A percentile compares a stretch with the other conserved stretches of the same genome.
These are phyloP conservation scores for Prorops nasuta DNA, from an alignment of 1,140 invertebrate species.

Conservation along the genomic window DNA sequence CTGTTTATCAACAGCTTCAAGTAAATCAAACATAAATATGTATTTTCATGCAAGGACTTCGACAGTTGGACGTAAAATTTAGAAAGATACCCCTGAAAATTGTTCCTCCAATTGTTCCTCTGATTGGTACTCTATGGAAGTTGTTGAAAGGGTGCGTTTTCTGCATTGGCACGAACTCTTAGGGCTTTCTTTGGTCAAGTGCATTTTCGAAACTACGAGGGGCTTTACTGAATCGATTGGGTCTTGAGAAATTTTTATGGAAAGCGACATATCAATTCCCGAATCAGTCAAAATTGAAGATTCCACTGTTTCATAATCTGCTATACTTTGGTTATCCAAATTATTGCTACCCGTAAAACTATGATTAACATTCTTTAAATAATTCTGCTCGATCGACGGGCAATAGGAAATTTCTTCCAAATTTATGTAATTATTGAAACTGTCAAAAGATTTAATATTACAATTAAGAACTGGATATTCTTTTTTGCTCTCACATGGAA, in stretches of 20 bases:
- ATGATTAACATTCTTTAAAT: constrained; percentile 1
- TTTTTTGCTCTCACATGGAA: too few relatives aligned
- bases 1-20: too few relatives aligned
- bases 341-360: neutral
- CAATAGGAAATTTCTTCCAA: too few relatives aligned
- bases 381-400: neutral
- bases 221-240: neutral
- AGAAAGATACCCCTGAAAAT: constrained; percentile 38
- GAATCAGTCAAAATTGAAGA: constrained; percentile 31
- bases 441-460: too few relatives aligned
- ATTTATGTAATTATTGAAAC: too few relatives aligned
- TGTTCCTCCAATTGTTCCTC: constrained; percentile 26
- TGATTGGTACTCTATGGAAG: constrained; percentile 17
- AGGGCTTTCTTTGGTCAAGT: too few relatives aligned
- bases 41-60: neutral
- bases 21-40: too few relatives aligned
- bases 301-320: constrained; percentile 2
- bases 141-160: too few relatives aligned
- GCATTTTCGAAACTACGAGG: too few relatives aligned
- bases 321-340: neutral
- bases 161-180: too few relatives aligned
- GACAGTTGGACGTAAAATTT: constrained; percentile 10
- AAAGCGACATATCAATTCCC: constrained; percentile 31
- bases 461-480: too few relatives aligned
- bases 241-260: constrained; percentile 19